A percentile compares a stretch with the other conserved stretches of the same genome.
phyloP scores from a whole-genome alignment of 2,888 invertebrate species.

The Limenitis arthemis region DNA sequence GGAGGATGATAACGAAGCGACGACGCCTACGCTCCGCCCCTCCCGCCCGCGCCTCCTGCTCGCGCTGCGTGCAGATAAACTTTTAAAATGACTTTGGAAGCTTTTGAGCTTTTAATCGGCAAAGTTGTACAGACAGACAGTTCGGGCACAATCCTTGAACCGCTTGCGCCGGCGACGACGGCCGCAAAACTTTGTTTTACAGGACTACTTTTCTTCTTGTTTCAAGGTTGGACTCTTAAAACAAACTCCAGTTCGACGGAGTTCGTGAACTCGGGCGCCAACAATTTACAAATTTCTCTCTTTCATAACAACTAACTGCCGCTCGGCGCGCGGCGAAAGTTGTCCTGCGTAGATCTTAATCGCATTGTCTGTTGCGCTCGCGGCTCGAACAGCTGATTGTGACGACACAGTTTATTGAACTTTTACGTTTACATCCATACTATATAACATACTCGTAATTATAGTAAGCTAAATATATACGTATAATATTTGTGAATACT shows the following conservation, averaged over 20 bases:
- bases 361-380: conserved; percentile 72
- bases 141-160: conserved; percentile 74
- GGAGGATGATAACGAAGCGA: conserved; percentile 60
- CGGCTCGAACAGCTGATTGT: conserved; percentile 67
- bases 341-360: conserved; percentile 74
- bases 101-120: conserved; percentile 75
- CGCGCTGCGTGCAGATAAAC: conserved; percentile 70
- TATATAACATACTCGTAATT: no score
- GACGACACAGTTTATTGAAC: conserved; percentile 59
- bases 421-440: conserved; percentile 45
- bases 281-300: conserved; percentile 75
- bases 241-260: conserved; percentile 73
- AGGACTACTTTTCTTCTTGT: conserved; percentile 75
- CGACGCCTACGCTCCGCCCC: conserved; percentile 51
- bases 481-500: neutral
- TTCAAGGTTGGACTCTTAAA: conserved; percentile 75
- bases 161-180: conserved; percentile 73
- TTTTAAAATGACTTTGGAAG: conserved; percentile 75
- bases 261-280: conserved; percentile 74
- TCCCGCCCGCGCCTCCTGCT: conserved; percentile 33
- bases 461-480: no score
- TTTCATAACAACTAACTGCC: conserved; percentile 74
- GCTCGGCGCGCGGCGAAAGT: conserved; percentile 72
- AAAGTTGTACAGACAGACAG: conserved; percentile 74
- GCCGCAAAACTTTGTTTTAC: conserved; percentile 75